Conservation (phyloP, 2,888 invertebrate species). For the Fissipunctia ypsillon region DNA sequence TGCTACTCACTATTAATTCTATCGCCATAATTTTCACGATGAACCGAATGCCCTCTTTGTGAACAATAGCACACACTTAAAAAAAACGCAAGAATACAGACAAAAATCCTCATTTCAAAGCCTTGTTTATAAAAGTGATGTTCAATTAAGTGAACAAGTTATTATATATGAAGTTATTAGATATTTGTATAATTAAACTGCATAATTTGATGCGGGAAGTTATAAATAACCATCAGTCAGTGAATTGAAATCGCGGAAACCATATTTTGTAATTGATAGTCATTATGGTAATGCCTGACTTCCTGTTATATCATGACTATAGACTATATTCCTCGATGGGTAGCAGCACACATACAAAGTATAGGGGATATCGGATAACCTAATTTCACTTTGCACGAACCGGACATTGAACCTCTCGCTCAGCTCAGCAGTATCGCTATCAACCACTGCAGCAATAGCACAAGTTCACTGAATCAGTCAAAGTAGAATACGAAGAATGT, state of each 20-base stretch:
- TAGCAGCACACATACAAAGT: neutral
- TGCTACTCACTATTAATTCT: constrained; percentile 23
- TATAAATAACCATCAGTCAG: neutral
- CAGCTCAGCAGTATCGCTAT: neutral
- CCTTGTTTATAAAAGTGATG: constrained; percentile 20
- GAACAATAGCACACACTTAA: constrained; percentile 11
- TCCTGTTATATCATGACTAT: neutral
- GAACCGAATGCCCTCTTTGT: neutral
- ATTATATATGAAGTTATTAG: constrained; percentile 20
- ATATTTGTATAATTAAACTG: neutral
- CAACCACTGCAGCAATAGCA: neutral
- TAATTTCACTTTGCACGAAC: neutral
- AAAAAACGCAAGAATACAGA: constrained; percentile 7
- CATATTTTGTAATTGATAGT: constrained; percentile 3
- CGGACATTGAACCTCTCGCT: neutral
- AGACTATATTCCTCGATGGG: neutral
- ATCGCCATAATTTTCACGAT: constrained; percentile 34
- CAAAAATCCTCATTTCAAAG: constrained; percentile 25
- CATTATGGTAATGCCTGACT: constrained; percentile 19
- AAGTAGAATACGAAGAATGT: neutral
- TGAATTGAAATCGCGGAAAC: constrained; percentile 16
- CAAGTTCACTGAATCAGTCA: neutral
- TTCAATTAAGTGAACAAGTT: neutral
- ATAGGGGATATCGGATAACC: neutral
- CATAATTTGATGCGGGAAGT: constrained; percentile 31